Base-by-base conservation (phyloP, 2,888 invertebrate species). In the Caprella mutica region DNA sequence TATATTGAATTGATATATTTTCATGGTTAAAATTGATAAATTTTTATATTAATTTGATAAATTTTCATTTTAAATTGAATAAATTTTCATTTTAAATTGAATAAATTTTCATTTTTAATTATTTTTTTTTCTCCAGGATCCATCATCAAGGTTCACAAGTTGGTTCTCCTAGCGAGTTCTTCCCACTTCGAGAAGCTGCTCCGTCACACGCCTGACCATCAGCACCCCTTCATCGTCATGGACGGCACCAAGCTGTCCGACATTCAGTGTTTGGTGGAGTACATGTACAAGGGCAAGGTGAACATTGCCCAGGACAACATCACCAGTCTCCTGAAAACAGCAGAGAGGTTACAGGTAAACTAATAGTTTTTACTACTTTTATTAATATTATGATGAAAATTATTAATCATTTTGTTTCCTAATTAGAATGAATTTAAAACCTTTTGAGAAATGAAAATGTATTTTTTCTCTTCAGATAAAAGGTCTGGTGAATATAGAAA, bases 261-360 rank as follows among this genome's bases (percentile, higher is more conserved):
- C 75, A 82, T 92, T 69, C 84, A 84, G 73, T 88, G 89, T 61
- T 79, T 92, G 66, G 85, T 92, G 53, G 88, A 90, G 73, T 92
- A 91, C 72, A 92, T 92, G 91, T 92, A 92, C 74, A 89, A 88
- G 70, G 92, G 92, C 65, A 91, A 92, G 77, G 91, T 92, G 74
- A 90, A 89, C 75, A 90, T 92, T 58, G 88, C 89, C 70, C 89
- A 90, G 87, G 85, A 86, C 59, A 87, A 89, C 70, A 74, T 92
- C 67, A 85, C 87, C 24, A 87, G 89, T 23, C 76, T 92, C 59
- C 74, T 92, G 69, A 90, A 90, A 76, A 91, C 91, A 52, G 92
- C 92, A 0, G 91, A 92, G 73, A 89, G 90, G 72, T 77, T 92
- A 21, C 81, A 87, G 72, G 89, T 92, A 26, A 44, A 8, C 12